phyloP scores from a whole-genome alignment of 2,113 vertebrate species.

The Chloroceryle aenea region DNA sequence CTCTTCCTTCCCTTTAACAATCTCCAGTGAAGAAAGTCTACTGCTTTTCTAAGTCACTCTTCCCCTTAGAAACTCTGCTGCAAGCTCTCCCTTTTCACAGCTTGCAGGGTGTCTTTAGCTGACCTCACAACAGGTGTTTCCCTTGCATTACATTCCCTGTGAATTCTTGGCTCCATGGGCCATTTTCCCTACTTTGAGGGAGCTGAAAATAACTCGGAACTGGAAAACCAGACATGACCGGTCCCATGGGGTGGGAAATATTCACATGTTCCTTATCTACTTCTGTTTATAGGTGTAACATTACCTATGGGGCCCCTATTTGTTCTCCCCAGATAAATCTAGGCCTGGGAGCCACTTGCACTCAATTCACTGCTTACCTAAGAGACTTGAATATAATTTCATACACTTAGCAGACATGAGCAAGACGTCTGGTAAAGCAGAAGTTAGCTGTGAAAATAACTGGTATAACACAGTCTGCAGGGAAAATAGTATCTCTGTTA shows the following conservation, averaged over 20 bases:
- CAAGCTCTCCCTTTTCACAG: background rate
- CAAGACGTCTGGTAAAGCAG: background rate
- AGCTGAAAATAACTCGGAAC: conserved; percentile 32
- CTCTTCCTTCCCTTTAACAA: background rate
- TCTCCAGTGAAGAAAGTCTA: background rate
- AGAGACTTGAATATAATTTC: background rate
- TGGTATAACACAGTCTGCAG: background rate
- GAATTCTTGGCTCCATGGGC: conserved; percentile 1
- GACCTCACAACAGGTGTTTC: conserved; percentile 61
- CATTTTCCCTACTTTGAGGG: background rate
- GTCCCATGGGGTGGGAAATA: background rate
- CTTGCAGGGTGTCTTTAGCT: background rate
- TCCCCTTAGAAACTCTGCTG: background rate
- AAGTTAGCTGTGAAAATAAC: background rate
- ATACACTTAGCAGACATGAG: background rate
- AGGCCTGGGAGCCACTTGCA: background rate
- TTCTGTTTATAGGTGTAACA: background rate
- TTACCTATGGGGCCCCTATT: background rate
- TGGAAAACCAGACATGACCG: background rate
- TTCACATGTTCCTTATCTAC: background rate
- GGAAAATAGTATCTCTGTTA: conserved; percentile 22
- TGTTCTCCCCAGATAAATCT: background rate
- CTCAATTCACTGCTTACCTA: background rate
- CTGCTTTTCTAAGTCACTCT: conserved; percentile 8
- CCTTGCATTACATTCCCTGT: conserved; percentile 12